Evolutionary conservation across 37 sponge, comb jelly and placozoan species (phyloP).

Genomic region (Spongilla lacustris): DNA sequence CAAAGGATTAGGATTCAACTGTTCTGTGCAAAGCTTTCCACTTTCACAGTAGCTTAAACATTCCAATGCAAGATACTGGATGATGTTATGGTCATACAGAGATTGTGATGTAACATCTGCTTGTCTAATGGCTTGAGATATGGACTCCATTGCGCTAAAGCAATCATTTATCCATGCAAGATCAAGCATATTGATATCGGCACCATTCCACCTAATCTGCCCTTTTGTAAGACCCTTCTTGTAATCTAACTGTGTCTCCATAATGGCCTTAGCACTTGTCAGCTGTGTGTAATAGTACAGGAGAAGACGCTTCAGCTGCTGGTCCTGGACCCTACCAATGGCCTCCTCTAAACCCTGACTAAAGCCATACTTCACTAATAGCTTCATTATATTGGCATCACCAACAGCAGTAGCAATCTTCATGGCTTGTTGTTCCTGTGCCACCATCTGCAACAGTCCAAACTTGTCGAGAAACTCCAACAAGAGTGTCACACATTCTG

Average conservation of each 20-base stretch:
- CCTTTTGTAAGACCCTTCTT: neutral
- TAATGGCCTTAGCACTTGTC: neutral
- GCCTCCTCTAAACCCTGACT: conserved; percentile 57
- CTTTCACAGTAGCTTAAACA: conserved; percentile 46
- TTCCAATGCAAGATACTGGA: conserved; percentile 17
- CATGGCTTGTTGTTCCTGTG: conserved; percentile 15
- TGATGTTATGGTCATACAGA: neutral
- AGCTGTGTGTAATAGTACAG: conserved; percentile 58
- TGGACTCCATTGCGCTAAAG: conserved; percentile 33
- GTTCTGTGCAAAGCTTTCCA: neutral
- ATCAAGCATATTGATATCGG: conserved; percentile 12
- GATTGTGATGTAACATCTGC: neutral
- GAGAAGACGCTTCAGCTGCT: conserved; percentile 24
- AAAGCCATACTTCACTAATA: conserved; percentile 46
- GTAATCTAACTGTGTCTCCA: neutral
- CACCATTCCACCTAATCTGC: conserved; percentile 34
- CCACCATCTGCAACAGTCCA: conserved; percentile 5
- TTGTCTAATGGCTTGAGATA: neutral
- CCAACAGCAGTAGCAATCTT: conserved; percentile 28
- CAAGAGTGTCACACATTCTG: conserved; percentile 52
- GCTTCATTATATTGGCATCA: conserved; percentile 13
- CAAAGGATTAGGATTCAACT: neutral
- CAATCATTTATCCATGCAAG: conserved; percentile 36
- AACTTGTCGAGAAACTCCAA: conserved; percentile 6
- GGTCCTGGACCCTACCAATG: conserved; percentile 14